Conservation (phyloP, 1,140 invertebrate genomes). For the Batillaria attramentaria region DNA sequence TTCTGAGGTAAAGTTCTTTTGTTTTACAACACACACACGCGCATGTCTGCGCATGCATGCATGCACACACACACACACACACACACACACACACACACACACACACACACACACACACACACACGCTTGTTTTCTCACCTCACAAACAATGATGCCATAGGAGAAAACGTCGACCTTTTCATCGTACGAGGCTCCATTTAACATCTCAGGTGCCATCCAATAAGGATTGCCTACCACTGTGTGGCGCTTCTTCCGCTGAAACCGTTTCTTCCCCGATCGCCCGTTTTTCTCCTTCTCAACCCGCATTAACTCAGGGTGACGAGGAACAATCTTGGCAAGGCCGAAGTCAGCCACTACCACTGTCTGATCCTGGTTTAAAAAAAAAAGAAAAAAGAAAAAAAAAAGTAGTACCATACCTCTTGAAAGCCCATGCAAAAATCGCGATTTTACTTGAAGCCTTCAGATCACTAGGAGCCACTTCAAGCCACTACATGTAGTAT, state of each 20-base stretch:
- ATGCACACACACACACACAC: neutral
- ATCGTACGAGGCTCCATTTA: slow-evolving; percentile 67
- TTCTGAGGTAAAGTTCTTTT: too few relatives aligned
- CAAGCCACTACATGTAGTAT: too few relatives aligned
- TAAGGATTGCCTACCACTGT: slow-evolving; percentile 71
- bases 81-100: neutral
- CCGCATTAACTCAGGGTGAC: slow-evolving; percentile 30
- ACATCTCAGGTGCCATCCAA: slow-evolving; percentile 73
- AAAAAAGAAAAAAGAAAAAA: slow-evolving; percentile 31
- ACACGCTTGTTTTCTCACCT: slow-evolving; percentile 56
- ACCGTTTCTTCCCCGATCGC: slow-evolving; percentile 47
- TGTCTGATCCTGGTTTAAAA: slow-evolving; percentile 64
- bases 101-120: neutral
- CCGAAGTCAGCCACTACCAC: slow-evolving; percentile 72
- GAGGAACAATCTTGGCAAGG: slow-evolving; percentile 63
- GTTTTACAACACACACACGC: too few relatives aligned
- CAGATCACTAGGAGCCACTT: too few relatives aligned
- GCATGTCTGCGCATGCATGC: too few relatives aligned
- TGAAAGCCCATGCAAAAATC: too few relatives aligned
- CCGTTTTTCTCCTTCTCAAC: slow-evolving; percentile 28
- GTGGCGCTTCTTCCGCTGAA: slow-evolving; percentile 63
- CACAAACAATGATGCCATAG: slow-evolving; percentile 69
- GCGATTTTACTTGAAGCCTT: too few relatives aligned
- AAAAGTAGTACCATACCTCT: too few relatives aligned
- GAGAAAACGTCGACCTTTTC: slow-evolving; percentile 71